These are phyloP conservation scores for Lobophora halterata DNA, from an alignment of 2,888 invertebrate genomes.

Conservation along the genomic window DNA sequence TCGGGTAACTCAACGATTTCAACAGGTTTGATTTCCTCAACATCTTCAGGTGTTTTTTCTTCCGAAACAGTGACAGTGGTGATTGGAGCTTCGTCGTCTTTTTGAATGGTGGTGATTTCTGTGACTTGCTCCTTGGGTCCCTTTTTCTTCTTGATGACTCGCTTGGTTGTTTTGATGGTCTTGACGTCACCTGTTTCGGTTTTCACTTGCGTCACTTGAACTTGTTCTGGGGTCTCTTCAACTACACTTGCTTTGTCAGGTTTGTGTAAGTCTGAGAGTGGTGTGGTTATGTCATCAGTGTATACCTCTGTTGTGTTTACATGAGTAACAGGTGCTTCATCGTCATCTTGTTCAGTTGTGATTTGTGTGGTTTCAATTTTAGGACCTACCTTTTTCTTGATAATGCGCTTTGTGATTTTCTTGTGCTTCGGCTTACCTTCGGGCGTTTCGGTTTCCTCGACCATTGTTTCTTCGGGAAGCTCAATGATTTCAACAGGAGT, in stretches of 20 bases:
- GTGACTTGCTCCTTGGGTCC: slow-evolving; percentile 34
- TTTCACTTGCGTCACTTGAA: slow-evolving; percentile 52
- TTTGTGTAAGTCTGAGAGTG: not conserved
- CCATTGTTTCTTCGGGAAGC: no score
- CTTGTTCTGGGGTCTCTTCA: slow-evolving; percentile 35
- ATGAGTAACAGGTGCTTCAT: not conserved
- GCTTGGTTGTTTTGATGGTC: slow-evolving; percentile 40
- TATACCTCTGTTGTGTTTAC: slow-evolving; percentile 1
- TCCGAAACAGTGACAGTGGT: slow-evolving; percentile 32
- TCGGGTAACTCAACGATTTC: no score
- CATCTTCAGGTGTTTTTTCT: slow-evolving; percentile 3
- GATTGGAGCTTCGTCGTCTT: slow-evolving; percentile 38
- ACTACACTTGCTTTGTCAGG: not conserved
- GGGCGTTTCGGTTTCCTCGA: no score
- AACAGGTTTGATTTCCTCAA: slow-evolving; percentile 19
- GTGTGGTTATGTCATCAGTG: not conserved
- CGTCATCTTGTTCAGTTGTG: not conserved
- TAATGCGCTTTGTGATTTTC: slow-evolving; percentile 19
- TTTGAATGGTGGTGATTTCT: slow-evolving; percentile 35
- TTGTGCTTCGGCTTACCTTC: slow-evolving; percentile 31
- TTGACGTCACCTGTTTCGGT: slow-evolving; percentile 51
- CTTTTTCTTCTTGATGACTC: slow-evolving; percentile 40
- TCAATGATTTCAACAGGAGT: no score
- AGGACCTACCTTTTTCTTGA: slow-evolving; percentile 20
- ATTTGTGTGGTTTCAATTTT: slow-evolving; percentile 6